phyloP scores from a whole-genome alignment of 1,140 invertebrate genomes.

The Sminthurides bifidus region DNA sequence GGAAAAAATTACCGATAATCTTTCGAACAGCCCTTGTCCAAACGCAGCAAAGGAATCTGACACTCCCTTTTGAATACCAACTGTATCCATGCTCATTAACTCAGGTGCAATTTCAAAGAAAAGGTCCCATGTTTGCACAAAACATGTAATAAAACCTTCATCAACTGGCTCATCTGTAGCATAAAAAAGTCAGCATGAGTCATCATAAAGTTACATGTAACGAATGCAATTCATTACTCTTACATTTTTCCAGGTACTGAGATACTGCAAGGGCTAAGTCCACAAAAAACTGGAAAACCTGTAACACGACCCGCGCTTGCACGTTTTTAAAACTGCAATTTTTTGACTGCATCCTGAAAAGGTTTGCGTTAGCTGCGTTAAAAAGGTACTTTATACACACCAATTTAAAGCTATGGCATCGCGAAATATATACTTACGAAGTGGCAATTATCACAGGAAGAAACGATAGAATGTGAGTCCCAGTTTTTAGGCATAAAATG shows the following conservation, averaged over 20 bases:
- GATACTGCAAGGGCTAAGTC: neutral
- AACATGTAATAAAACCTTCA: neutral
- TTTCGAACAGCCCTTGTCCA: neutral
- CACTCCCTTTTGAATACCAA: neutral
- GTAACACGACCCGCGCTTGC: neutral
- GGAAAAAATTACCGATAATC: neutral
- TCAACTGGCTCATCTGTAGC: neutral
- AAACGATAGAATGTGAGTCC: neutral
- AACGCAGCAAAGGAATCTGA: slow-evolving; percentile 8
- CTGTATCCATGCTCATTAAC: neutral
- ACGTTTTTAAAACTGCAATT: neutral
- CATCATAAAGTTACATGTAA: no score
- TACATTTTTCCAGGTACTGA: neutral
- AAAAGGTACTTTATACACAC: no score
- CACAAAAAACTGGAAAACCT: neutral
- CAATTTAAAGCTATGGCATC: neutral
- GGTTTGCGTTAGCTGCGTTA: no score
- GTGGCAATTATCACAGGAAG: neutral
- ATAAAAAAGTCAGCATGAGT: no score
- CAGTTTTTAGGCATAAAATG: neutral
- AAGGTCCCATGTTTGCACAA: neutral
- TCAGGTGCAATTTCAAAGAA: slow-evolving; percentile 6
- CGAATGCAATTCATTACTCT: no score
- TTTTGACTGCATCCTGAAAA: neutral
- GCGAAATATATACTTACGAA: neutral